A percentile compares a stretch with the other conserved stretches of the same genome.
These are phyloP conservation scores for Hololepta plana DNA, from an alignment of 2,888 invertebrate species.

Conservation along the genomic window DNA sequence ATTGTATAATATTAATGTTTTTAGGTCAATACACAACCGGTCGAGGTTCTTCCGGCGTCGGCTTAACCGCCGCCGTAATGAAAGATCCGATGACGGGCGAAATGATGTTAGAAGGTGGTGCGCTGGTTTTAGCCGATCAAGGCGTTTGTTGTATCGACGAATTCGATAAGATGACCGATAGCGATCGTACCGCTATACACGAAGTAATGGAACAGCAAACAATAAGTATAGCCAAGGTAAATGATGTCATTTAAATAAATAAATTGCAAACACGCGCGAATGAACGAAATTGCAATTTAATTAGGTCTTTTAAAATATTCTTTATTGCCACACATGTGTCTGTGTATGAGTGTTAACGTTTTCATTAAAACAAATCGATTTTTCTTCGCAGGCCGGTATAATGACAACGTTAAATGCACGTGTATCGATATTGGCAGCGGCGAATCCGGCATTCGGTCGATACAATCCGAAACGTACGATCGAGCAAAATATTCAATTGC, in stretches of 20 bases:
- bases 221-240: constrained; percentile 91
- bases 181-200: constrained; percentile 88
- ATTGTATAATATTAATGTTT: constrained; percentile 7
- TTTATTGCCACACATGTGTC: constrained; percentile 1
- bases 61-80: constrained; percentile 94
- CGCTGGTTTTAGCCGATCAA: constrained; percentile 88
- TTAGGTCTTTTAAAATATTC: not conserved
- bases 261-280: not conserved
- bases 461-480: constrained; percentile 91
- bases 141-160: constrained; percentile 99
- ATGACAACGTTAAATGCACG: constrained; percentile 96
- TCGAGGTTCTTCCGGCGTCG: constrained; percentile 94
- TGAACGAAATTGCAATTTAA: not conserved
- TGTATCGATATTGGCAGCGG: constrained; percentile 93
- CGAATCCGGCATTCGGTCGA: constrained; percentile 96
- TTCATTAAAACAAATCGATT: constrained; percentile 1
- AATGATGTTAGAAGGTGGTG: constrained; percentile 94
- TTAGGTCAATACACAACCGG: constrained; percentile 86
- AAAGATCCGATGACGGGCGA: constrained; percentile 95
- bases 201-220: constrained; percentile 99
- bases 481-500: constrained; percentile 95
- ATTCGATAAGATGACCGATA: constrained; percentile 98
- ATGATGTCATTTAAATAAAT: not conserved
- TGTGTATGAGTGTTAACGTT: constrained; percentile 5
- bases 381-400: constrained; percentile 66